Evolutionary conservation across 35 echinoderm and acorn worm species (phyloP).

Genomic region (Stichopus chloronotus): DNA sequence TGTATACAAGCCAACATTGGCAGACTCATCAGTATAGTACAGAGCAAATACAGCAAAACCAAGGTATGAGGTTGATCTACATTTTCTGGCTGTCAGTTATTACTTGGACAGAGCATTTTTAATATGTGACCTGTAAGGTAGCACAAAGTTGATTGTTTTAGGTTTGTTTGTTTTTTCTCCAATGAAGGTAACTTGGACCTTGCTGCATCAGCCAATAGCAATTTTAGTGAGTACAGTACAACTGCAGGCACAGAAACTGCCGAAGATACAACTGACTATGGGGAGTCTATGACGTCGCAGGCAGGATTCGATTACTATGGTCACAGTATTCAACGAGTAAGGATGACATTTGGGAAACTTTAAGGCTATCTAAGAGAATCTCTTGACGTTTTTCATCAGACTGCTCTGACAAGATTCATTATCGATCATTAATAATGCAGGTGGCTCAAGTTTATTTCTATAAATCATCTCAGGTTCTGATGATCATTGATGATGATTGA

Average conservation of each 20-base stretch:
- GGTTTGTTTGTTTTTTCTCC: neutral
- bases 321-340: constrained; percentile 70
- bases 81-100: neutral
- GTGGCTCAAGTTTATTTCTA: too few relatives aligned
- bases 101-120: neutral
- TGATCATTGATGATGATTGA: too few relatives aligned
- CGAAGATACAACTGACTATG: constrained; percentile 68
- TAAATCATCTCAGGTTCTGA: too few relatives aligned
- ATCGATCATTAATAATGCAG: too few relatives aligned
- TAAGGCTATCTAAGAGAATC: too few relatives aligned
- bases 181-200: constrained; percentile 61
- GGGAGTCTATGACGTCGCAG: constrained; percentile 73
- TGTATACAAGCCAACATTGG: neutral
- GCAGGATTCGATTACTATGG: constrained; percentile 84
- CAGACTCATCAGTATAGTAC: neutral
- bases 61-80: neutral
- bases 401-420: too few relatives aligned
- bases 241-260: constrained; percentile 63
- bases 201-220: constrained; percentile 83
- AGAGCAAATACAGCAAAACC: neutral
- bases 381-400: too few relatives aligned
- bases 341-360: neutral
- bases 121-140: neutral
- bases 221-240: constrained; percentile 88
- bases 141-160: neutral